A percentile compares a stretch with the other conserved stretches of the same genome.
Conservation (phyloP, 2,113 vertebrate genomes). For the Emydura subglobosa region DNA sequence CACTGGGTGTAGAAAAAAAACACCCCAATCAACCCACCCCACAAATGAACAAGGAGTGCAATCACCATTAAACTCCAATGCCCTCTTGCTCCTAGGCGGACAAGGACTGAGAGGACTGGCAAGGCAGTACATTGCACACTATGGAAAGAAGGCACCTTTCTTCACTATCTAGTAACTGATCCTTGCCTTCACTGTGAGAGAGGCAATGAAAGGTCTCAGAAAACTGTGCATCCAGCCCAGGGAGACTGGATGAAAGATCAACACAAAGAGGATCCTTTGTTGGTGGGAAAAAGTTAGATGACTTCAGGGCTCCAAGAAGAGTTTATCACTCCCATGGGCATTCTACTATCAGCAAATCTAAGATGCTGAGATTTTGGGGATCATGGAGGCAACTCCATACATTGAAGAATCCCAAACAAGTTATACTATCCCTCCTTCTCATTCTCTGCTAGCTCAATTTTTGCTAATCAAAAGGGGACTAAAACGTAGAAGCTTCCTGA, state of each 20-base stretch:
- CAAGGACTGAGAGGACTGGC: not conserved
- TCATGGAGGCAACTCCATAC: not conserved
- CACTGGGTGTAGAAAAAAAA: not conserved
- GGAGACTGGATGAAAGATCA: not conserved
- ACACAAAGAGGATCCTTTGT: not conserved
- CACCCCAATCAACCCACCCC: not conserved
- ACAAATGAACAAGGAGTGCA: not conserved
- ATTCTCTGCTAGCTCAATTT: not conserved
- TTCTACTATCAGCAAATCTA: not conserved
- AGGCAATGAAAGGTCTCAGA: not conserved
- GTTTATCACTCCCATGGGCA: not conserved
- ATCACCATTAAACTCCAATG: not conserved
- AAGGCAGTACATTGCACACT: not conserved
- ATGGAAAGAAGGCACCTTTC: not conserved
- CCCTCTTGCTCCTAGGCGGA: not conserved
- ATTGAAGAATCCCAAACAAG: not conserved
- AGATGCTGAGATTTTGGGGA: not conserved
- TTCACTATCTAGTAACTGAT: not conserved
- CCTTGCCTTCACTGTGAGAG: not conserved
- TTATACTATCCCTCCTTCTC: not conserved
- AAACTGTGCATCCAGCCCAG: not conserved
- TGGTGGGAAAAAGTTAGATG: not conserved
- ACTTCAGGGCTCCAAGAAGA: not conserved
- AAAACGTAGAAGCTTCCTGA: not conserved
- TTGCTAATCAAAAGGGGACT: not conserved